Conservation (phyloP, 1,140 invertebrate species). For the Platyscapa corneri region DNA sequence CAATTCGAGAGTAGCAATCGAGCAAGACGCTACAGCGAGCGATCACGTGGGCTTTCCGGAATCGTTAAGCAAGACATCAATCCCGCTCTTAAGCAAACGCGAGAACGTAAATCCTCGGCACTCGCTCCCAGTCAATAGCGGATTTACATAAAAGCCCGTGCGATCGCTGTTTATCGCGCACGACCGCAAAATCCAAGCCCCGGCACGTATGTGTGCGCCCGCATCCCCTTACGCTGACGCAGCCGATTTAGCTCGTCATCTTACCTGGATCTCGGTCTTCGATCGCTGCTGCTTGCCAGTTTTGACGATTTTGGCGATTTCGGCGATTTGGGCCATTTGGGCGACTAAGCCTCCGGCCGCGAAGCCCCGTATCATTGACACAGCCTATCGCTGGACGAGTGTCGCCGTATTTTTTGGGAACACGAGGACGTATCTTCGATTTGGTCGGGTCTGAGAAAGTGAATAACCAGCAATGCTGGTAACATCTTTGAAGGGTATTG, state of each 20-base stretch:
- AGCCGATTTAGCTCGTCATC: background rate
- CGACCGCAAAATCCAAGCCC: constrained; percentile 14
- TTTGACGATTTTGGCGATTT: background rate
- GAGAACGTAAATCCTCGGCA: background rate
- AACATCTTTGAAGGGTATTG: no score
- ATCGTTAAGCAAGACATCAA: constrained; percentile 4
- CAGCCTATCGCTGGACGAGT: no score
- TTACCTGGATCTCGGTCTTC: constrained; percentile 15
- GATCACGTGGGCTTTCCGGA: background rate
- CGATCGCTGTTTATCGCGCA: constrained; percentile 30
- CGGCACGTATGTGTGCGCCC: background rate
- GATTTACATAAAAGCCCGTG: constrained; percentile 49
- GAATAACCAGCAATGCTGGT: no score
- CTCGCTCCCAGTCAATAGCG: constrained; percentile 33
- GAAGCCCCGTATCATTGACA: no score
- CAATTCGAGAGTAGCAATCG: background rate
- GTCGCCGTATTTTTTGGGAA: no score
- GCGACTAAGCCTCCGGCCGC: no score
- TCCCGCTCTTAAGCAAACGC: background rate
- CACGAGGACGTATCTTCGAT: no score
- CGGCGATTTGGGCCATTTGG: no score
- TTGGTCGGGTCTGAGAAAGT: no score
- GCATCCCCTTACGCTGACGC: background rate
- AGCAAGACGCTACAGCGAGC: background rate
- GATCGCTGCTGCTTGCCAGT: background rate